These are phyloP conservation scores for Agapornis roseicollis DNA, from an alignment of 2,113 vertebrate species.

Conservation along the genomic window DNA sequence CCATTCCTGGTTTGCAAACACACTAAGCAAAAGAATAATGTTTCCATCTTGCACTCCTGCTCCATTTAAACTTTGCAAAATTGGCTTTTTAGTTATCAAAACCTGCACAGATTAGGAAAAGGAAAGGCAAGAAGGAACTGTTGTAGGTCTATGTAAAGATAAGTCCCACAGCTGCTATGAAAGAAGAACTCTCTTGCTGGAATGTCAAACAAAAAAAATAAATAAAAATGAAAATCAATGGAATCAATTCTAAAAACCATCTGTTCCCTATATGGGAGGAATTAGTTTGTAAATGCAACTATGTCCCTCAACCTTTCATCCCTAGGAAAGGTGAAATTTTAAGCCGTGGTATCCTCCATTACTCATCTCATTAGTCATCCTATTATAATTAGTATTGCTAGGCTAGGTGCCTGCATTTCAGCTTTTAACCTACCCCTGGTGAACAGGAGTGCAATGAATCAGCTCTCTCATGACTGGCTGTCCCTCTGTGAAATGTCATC, in stretches of 20 bases:
- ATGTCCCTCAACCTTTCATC: background rate
- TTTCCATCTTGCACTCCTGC: background rate
- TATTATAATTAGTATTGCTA: background rate
- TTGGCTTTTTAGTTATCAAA: background rate
- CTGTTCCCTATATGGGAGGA: background rate
- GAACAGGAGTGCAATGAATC: conserved; percentile 1
- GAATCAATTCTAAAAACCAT: background rate
- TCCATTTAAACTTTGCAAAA: background rate
- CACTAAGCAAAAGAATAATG: background rate
- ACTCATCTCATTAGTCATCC: conserved; percentile 5
- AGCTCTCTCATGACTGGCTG: background rate
- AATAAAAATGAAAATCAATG: background rate
- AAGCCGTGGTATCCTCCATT: conserved; percentile 1
- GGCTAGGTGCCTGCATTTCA: background rate
- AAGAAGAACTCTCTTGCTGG: background rate
- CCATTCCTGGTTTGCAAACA: background rate
- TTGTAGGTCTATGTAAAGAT: background rate
- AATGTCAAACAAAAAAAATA: background rate
- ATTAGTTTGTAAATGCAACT: background rate
- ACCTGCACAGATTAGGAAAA: background rate
- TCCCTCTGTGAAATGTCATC: background rate
- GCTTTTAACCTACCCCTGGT: background rate
- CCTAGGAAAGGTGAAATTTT: conserved; percentile 21
- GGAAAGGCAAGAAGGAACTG: background rate
- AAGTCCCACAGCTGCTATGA: background rate